Percentiles rank a stretch among this genome's conserved stretches.
Conservation (phyloP, 2,797 vertebrate species). For the Rhabdomys pumilio region DNA sequence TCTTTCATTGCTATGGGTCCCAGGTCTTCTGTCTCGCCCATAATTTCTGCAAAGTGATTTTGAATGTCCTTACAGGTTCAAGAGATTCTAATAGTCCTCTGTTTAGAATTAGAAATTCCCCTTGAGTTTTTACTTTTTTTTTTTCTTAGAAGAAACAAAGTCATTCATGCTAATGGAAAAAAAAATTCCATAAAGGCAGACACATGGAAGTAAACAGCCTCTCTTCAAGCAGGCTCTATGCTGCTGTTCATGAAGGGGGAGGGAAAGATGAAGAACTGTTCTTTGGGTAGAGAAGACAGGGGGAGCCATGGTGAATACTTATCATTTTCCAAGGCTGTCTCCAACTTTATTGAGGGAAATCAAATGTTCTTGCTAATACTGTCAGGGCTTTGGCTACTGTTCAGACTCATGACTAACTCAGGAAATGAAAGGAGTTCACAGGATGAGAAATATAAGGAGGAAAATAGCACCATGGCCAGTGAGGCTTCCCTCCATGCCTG, state of each 20-base stretch:
- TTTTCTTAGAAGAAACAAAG: slow-evolving; percentile 65
- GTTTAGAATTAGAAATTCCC: neutral
- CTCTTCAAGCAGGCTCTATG: neutral
- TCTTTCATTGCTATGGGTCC: neutral
- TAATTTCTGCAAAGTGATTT: slow-evolving; percentile 14
- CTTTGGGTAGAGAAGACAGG: neutral
- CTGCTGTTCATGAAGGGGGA: slow-evolving; percentile 6
- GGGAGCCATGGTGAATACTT: slow-evolving; percentile 5
- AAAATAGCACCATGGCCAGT: neutral
- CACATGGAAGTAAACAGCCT: slow-evolving; percentile 15
- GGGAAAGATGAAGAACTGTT: neutral
- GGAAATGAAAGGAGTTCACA: slow-evolving; percentile 67
- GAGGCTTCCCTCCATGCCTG: neutral
- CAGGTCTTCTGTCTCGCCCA: neutral
- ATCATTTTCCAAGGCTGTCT: slow-evolving; percentile 17
- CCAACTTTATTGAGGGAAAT: slow-evolving; percentile 61
- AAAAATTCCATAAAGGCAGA: slow-evolving; percentile 44
- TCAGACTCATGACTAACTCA: slow-evolving; percentile 72
- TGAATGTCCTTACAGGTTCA: slow-evolving; percentile 43
- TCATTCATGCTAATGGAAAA: slow-evolving; percentile 69
- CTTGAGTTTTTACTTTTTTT: slow-evolving; percentile 21
- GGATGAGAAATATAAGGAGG: neutral
- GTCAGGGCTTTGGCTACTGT: slow-evolving; percentile 61
- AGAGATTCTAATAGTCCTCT: slow-evolving; percentile 34
- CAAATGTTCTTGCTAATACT: slow-evolving; percentile 70